Conservation (phyloP, 2,113 vertebrate genomes). For the Chionodraco myersi region DNA sequence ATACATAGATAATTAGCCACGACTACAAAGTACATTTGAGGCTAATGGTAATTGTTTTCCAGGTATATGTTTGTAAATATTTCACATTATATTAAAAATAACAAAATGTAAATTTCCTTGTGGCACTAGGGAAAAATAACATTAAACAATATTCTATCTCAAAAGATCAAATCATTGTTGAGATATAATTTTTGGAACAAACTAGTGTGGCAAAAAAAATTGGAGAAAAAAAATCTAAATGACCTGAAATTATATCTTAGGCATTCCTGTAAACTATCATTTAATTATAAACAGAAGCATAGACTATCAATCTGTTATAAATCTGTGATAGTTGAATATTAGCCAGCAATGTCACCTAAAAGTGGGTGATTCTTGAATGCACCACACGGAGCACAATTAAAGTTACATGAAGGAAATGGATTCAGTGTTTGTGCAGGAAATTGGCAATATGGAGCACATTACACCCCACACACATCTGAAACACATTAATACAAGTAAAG, state of each 20-base stretch:
- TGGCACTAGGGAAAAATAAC: background rate
- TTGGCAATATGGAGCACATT: constrained; percentile 56
- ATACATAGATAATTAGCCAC: background rate
- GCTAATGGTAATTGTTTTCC: background rate
- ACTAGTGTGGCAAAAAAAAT: too few species aligned
- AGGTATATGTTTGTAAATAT: background rate
- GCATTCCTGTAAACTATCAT: too few species aligned
- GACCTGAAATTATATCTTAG: background rate
- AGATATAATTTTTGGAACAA: background rate
- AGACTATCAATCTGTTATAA: background rate
- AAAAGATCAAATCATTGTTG: background rate
- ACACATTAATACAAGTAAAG: constrained; percentile 46
- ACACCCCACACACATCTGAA: constrained; percentile 51
- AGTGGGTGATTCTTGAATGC: background rate
- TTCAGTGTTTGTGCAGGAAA: constrained; percentile 38
- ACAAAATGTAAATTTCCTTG: background rate
- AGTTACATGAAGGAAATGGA: constrained; percentile 22
- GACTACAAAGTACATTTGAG: background rate
- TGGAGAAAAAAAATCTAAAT: too few species aligned
- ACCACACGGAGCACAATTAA: background rate
- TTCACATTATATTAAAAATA: background rate
- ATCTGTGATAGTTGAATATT: background rate
- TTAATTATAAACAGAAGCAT: too few species aligned
- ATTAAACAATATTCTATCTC: background rate
- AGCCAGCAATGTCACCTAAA: background rate